Conservation (phyloP, 2,888 invertebrate genomes). For the Dolichopus griseipennis region DNA sequence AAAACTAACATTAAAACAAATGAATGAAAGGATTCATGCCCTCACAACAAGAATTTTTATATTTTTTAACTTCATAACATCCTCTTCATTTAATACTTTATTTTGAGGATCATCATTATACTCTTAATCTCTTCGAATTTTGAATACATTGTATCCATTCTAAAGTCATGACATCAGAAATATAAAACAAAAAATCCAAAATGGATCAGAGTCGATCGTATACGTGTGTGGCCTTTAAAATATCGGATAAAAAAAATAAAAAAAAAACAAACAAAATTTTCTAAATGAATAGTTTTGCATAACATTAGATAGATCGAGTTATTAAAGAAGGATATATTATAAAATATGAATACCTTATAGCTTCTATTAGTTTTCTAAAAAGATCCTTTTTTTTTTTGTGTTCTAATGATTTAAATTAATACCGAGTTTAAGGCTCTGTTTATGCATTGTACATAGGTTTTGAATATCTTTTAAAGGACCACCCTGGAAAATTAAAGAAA, state of each 20-base stretch:
- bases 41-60: too few species aligned
- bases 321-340: background rate
- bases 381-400: background rate
- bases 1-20: background rate
- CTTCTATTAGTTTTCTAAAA: background rate
- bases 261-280: background rate
- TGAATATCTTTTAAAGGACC: background rate
- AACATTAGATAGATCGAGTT: background rate
- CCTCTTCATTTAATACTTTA: too few species aligned
- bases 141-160: too few species aligned
- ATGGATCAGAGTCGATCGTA: background rate
- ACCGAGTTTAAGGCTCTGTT: background rate
- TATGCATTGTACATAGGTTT: background rate
- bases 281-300: background rate
- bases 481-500: background rate
- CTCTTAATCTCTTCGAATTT: too few species aligned
- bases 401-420: too few species aligned
- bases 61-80: too few species aligned
- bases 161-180: too few species aligned
- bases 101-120: too few species aligned
- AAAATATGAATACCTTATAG: background rate
- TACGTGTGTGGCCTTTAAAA: constrained; percentile 8
- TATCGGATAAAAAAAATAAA: background rate
- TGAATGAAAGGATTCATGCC: too few species aligned
- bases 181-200: background rate